phyloP scores from a whole-genome alignment of 2,888 invertebrate species.

The Heliconius hortense region DNA sequence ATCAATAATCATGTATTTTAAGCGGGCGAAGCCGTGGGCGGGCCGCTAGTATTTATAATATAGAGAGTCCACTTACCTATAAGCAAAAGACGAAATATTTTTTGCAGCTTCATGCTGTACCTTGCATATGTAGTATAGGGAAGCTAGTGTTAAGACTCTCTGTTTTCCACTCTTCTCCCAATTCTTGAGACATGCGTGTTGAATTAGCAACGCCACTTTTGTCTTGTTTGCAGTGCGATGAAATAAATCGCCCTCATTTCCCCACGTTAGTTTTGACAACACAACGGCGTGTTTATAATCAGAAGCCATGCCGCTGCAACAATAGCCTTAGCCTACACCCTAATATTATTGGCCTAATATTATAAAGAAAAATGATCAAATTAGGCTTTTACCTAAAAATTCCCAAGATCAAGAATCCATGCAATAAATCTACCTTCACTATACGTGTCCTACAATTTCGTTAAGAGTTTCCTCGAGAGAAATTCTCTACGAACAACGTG shows the following conservation, averaged over 20 bases:
- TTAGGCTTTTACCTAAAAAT: not conserved
- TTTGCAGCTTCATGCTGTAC: too few species aligned
- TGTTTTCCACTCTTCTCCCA: too few species aligned
- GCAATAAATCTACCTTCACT: slow-evolving; percentile 15
- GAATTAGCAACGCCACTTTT: too few species aligned
- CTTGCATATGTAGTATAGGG: too few species aligned
- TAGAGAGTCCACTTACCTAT: too few species aligned
- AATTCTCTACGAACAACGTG: slow-evolving; percentile 24
- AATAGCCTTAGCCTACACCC: not conserved
- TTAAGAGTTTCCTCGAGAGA: slow-evolving; percentile 27
- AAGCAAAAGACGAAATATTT: too few species aligned
- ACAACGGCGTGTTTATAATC: not conserved
- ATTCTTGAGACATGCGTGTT: too few species aligned
- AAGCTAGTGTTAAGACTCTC: too few species aligned
- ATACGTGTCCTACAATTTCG: slow-evolving; percentile 27
- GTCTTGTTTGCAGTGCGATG: not conserved
- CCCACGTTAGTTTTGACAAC: not conserved
- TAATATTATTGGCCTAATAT: not conserved
- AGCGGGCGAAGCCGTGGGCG: too few species aligned
- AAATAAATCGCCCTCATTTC: not conserved
- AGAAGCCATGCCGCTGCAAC: not conserved
- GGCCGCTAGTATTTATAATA: too few species aligned
- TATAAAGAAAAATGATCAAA: not conserved
- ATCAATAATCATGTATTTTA: too few species aligned
- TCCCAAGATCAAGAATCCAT: slow-evolving; percentile 3